Evolutionary conservation across 2,797 vertebrate species (phyloP).

Genomic region (Eupleurogrammus muticus): DNA sequence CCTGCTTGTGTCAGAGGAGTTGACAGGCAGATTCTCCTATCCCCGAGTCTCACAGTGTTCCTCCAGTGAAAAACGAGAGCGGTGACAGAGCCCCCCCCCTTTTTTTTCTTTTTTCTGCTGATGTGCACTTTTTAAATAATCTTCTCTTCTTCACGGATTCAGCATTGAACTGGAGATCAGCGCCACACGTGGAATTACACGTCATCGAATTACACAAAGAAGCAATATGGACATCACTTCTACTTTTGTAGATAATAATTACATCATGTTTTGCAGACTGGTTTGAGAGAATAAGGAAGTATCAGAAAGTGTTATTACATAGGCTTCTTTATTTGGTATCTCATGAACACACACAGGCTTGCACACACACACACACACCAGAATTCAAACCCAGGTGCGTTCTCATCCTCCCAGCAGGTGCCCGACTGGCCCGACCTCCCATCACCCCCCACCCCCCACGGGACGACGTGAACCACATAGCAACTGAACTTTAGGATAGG

Average conservation of each 20-base stretch:
- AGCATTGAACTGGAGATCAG: conserved; percentile 8
- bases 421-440: conserved; percentile 60
- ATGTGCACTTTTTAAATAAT: conserved; percentile 36
- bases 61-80: conserved; percentile 3
- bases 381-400: conserved; percentile 54
- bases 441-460: conserved; percentile 23
- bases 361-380: conserved; percentile 7
- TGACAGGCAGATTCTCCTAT: conserved; percentile 60
- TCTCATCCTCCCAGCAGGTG: conserved; percentile 66
- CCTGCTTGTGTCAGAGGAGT: conserved; percentile 57
- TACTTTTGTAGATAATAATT: neutral
- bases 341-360: conserved; percentile 2
- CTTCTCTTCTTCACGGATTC: conserved; percentile 6
- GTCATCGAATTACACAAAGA: conserved; percentile 16
- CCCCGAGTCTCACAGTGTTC: conserved; percentile 28
- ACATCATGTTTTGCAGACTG: neutral
- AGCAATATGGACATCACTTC: neutral
- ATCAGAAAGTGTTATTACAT: neutral
- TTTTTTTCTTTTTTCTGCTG: no score
- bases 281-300: neutral
- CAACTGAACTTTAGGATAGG: conserved; percentile 19
- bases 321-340: conserved; percentile 1
- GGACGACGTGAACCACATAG: conserved; percentile 63
- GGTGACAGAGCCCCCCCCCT: conserved; percentile 24
- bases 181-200: neutral